A percentile compares a stretch with the other conserved stretches of the same genome.
Evolutionary conservation across 2,888 invertebrate species (phyloP).

Genomic region (Orthonychiurus folsomi): DNA sequence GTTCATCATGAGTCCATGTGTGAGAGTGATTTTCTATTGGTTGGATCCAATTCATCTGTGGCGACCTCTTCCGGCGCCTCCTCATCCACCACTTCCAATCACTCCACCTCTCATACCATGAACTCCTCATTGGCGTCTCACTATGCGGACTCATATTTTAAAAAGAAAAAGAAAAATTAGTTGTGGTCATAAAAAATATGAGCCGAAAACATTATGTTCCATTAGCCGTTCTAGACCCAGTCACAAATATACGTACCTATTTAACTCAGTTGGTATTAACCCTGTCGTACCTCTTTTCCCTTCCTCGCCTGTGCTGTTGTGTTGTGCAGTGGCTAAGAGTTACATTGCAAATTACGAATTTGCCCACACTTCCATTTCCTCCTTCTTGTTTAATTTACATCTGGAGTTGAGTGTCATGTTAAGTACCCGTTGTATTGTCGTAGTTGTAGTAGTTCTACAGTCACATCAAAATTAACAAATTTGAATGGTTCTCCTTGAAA

Average conservation of each 20-base stretch:
- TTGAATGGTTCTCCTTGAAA: too few species aligned
- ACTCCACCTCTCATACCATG: slow-evolving; percentile 27
- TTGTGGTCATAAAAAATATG: background rate
- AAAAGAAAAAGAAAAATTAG: slow-evolving; percentile 44
- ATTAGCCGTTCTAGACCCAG: background rate
- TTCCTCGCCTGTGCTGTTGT: too few species aligned
- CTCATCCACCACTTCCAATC: slow-evolving; percentile 2
- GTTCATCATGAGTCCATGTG: slow-evolving; percentile 47
- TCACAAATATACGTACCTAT: background rate
- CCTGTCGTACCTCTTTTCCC: background rate
- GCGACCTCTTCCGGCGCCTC: slow-evolving; percentile 37
- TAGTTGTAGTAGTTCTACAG: too few species aligned
- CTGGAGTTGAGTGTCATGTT: too few species aligned
- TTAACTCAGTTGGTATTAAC: background rate
- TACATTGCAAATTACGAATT: too few species aligned
- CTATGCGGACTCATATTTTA: slow-evolving; percentile 49
- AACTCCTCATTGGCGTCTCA: slow-evolving; percentile 49
- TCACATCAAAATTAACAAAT: too few species aligned
- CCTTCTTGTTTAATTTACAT: too few species aligned
- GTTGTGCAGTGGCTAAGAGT: too few species aligned
- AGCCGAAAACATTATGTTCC: too few species aligned
- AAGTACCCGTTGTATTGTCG: too few species aligned
- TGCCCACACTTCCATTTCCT: too few species aligned
- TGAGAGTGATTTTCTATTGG: slow-evolving; percentile 40
- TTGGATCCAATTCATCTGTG: background rate